A percentile compares a stretch with the other conserved stretches of the same genome.
phyloP scores from a whole-genome alignment of 2,113 vertebrate species.

The Laterallus jamaicensis region DNA sequence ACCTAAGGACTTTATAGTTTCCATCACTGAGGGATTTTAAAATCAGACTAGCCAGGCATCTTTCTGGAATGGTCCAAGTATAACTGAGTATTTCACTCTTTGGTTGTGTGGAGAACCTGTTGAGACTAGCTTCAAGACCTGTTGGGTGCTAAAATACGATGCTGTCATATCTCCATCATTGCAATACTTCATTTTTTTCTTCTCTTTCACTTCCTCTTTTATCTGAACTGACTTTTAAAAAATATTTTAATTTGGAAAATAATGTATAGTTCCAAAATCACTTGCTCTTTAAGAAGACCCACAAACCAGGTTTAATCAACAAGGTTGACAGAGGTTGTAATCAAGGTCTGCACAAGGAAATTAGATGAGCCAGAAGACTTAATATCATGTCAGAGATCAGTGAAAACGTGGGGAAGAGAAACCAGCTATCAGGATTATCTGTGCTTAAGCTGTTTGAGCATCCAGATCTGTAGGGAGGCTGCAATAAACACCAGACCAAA shows the following conservation, averaged over 20 bases:
- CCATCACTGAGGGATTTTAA: neutral
- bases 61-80: neutral
- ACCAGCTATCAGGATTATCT: neutral
- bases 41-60: neutral
- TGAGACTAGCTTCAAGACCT: neutral
- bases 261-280: neutral
- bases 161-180: neutral
- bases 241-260: neutral
- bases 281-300: neutral
- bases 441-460: neutral
- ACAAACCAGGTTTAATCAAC: neutral
- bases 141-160: neutral
- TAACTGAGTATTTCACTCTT: neutral
- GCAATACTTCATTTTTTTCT: rapidly evolving
- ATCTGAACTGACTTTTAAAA: neutral
- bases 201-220: neutral
- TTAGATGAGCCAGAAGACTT: neutral
- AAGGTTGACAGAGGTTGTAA: neutral
- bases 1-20: neutral
- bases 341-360: neutral
- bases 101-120: neutral
- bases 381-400: neutral
- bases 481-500: neutral
- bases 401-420: neutral
- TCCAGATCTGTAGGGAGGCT: neutral